These are phyloP conservation scores for Hyla sarda DNA, from an alignment of 2,113 vertebrate species.

Conservation along the genomic window DNA sequence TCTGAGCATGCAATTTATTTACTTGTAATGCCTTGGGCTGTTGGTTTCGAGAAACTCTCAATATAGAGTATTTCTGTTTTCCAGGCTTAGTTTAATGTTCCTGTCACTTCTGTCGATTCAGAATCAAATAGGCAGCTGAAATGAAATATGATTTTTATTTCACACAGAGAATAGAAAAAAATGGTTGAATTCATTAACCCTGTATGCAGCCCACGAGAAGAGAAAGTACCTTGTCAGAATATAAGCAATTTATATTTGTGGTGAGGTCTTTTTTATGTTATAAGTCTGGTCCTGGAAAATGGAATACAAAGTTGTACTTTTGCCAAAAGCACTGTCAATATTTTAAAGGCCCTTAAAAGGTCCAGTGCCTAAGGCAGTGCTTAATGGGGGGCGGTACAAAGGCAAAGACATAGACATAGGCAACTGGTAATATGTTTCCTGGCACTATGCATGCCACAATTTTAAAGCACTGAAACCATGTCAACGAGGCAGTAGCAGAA, in stretches of 20 bases:
- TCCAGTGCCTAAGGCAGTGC: no score
- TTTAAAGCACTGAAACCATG: no score
- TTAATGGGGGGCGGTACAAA: no score
- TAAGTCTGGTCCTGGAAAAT: not conserved
- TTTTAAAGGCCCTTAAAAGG: not conserved
- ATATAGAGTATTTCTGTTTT: constrained; percentile 50
- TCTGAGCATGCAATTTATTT: constrained; percentile 52
- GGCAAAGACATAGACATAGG: no score
- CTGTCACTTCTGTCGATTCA: constrained; percentile 53
- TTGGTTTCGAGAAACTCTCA: constrained; percentile 45
- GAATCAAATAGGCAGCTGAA: constrained; percentile 43
- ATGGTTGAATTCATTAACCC: constrained; percentile 7
- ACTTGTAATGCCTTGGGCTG: constrained; percentile 50
- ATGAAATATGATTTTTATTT: constrained; percentile 55
- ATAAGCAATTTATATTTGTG: not conserved
- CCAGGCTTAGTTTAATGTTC: constrained; percentile 51
- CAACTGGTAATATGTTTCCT: no score
- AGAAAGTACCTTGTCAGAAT: not conserved
- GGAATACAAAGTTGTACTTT: no score
- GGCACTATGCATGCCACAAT: no score
- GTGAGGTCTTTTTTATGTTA: not conserved
- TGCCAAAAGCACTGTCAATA: not conserved
- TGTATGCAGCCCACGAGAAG: not conserved
- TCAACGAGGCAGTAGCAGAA: no score
- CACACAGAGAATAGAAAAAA: constrained; percentile 25